Evolutionary conservation across 2,797 vertebrate species (phyloP).

Genomic region (Carcharodon carcharias): DNA sequence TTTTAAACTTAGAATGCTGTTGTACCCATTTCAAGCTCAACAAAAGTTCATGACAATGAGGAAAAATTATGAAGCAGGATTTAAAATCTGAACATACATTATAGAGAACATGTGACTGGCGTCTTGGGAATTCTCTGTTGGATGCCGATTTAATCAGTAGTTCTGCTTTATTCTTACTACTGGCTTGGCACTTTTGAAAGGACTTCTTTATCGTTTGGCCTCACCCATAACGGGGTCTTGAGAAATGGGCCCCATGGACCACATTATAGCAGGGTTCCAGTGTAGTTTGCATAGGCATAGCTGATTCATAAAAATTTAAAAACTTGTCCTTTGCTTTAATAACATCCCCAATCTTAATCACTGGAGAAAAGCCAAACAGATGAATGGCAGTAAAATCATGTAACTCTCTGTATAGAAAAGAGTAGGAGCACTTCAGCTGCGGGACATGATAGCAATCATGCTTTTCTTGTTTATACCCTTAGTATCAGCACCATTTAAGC

Average conservation of each 20-base stretch:
- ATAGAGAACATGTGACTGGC: not conserved
- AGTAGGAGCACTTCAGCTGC: not conserved
- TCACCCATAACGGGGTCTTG: not conserved
- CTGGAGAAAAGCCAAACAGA: not conserved
- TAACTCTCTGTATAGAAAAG: not conserved
- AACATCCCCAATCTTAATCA: not conserved
- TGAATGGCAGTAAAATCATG: not conserved
- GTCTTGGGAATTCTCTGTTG: not conserved
- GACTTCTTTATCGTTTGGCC: not conserved
- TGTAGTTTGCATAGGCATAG: not conserved
- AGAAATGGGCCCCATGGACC: not conserved
- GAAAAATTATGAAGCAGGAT: not conserved
- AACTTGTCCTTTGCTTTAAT: not conserved
- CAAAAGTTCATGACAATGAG: not conserved
- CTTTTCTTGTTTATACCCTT: not conserved
- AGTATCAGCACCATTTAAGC: not conserved
- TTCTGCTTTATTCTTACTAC: too few species aligned
- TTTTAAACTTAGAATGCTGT: not conserved
- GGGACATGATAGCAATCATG: not conserved
- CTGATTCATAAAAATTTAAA: not conserved
- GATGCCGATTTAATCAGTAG: too few species aligned
- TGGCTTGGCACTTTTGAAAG: not conserved
- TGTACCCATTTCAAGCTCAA: not conserved
- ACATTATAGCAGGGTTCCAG: not conserved
- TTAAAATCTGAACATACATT: not conserved